Evolutionary conservation across 2,797 vertebrate species (phyloP).

Genomic region (Uromys caudimaculatus): DNA sequence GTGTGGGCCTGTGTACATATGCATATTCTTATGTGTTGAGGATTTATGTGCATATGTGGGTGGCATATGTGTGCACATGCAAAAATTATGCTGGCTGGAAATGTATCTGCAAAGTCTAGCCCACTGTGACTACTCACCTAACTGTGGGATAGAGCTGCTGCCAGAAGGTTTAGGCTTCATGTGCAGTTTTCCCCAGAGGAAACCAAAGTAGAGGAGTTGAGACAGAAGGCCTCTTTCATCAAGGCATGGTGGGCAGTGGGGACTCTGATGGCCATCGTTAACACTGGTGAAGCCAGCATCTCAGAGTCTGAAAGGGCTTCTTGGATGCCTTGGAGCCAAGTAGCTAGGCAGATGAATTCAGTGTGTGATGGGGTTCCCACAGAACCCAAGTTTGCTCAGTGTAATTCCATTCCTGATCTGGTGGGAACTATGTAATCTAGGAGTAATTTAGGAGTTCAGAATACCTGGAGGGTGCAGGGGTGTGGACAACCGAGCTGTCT

Average conservation of each 20-base stretch:
- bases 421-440: fast-evolving
- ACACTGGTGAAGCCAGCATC: not conserved
- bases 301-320: not conserved
- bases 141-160: not conserved
- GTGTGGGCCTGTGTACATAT: no score
- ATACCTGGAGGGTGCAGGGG: fast-evolving
- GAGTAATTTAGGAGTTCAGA: no score
- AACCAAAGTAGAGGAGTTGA: fast-evolving
- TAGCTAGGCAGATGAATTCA: not conserved
- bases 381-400: not conserved
- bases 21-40: not conserved
- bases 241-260: fast-evolving
- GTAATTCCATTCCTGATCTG: no score
- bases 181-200: no score
- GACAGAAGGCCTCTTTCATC: not conserved
- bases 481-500: not conserved
- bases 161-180: no score
- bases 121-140: not conserved
- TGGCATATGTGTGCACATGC: not conserved
- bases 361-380: fast-evolving
- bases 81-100: not conserved
- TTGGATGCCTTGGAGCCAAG: not conserved
- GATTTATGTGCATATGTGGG: not conserved
- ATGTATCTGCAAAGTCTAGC: not conserved
- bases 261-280: fast-evolving